Conservation (phyloP, 2,888 invertebrate species). For the Pogonocherus hispidulus region DNA sequence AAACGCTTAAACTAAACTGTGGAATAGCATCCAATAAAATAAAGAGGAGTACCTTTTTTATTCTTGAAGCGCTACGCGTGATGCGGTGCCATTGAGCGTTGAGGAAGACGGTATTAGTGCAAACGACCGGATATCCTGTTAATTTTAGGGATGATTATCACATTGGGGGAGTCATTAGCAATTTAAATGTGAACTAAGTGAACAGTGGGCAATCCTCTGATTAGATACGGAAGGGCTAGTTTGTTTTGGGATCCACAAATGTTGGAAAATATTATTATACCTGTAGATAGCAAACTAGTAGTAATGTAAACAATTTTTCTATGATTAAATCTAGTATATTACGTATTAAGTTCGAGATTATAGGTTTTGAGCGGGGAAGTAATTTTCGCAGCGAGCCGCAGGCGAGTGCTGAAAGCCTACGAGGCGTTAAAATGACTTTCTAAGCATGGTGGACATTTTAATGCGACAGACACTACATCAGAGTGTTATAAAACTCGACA, state of each 20-base stretch:
- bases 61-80: conserved; percentile 11
- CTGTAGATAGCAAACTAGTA: no score
- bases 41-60: neutral
- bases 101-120: conserved; percentile 24
- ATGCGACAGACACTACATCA: no score
- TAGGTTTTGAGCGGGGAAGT: no score
- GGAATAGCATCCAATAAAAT: neutral
- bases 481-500: no score
- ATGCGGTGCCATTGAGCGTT: conserved; percentile 28
- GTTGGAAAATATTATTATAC: neutral
- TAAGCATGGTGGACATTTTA: no score
- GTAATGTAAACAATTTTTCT: no score
- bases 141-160: neutral
- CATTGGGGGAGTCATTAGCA: neutral
- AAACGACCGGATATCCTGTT: conserved; percentile 3
- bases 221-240: neutral
- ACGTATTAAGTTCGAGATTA: no score
- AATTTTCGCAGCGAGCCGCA: no score
- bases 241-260: conserved; percentile 1
- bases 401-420: no score
- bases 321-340: no score
- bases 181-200: neutral
- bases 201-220: neutral
- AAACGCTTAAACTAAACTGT: neutral
- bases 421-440: no score